Percentiles rank a stretch among this genome's conserved stretches.
Conservation (phyloP, 2,113 vertebrate species). For the Drymodes brunneopygia region DNA sequence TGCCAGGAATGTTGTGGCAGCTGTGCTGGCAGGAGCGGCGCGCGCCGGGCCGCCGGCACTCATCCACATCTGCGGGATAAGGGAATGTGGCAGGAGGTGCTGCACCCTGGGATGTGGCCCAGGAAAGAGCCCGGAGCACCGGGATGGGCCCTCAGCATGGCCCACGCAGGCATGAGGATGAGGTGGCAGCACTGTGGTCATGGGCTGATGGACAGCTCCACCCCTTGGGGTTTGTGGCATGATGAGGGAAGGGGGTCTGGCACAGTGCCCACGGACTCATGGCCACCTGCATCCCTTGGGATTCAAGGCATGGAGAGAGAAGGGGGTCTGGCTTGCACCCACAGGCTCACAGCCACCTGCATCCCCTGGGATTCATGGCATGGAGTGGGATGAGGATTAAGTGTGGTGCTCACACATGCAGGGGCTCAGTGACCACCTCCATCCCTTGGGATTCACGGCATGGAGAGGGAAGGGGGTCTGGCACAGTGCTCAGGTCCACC, state of each 20-base stretch:
- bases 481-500: neutral
- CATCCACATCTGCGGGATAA: conserved; percentile 70
- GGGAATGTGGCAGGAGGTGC: neutral
- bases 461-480: neutral
- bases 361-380: no score
- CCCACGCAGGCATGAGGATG: accelerated
- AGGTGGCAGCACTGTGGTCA: neutral
- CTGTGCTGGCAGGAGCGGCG: conserved; percentile 72
- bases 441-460: neutral
- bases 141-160: accelerated
- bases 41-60: conserved; percentile 64
- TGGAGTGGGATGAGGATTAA: no score
- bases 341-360: no score
- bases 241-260: neutral
- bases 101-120: accelerated
- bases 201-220: accelerated
- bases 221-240: accelerated
- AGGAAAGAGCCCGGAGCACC: accelerated
- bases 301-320: no score
- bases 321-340: no score
- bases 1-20: conserved; percentile 77
- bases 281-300: neutral
- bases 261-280: accelerated
- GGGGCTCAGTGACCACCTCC: no score
- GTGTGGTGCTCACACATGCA: no score